Percentiles rank a stretch among this genome's conserved stretches.
Conservation (phyloP, 2,888 invertebrate genomes). For the Nymphalis urticae region DNA sequence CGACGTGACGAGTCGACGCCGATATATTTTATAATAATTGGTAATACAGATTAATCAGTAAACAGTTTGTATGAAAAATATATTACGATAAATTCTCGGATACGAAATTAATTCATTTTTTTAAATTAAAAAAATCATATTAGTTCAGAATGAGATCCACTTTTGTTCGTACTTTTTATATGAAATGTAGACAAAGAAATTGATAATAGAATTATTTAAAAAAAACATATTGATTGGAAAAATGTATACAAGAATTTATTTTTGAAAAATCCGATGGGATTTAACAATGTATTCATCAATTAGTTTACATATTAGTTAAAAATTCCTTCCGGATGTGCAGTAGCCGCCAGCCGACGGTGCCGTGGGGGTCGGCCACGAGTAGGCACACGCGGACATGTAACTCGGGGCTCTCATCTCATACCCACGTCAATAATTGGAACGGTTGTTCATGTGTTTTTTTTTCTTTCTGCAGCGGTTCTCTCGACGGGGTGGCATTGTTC, state of each 20-base stretch:
- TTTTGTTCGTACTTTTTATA: too few relatives aligned
- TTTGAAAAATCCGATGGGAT: too few relatives aligned
- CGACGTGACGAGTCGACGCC: conserved; percentile 9
- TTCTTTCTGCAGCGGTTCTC: conserved; percentile 74
- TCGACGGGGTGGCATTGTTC: conserved; percentile 72
- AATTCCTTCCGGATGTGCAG: not conserved
- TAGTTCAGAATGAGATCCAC: too few relatives aligned
- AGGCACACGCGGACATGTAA: conserved; percentile 45
- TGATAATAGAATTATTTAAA: too few relatives aligned
- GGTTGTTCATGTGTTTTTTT: conserved; percentile 76
- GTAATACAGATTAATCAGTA: conserved; percentile 6
- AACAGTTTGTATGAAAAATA: conserved; percentile 1
- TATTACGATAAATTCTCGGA: not conserved
- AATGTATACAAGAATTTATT: too few relatives aligned
- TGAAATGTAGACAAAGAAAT: too few relatives aligned
- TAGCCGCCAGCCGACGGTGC: not conserved
- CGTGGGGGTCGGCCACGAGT: conserved; percentile 12
- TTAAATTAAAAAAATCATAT: too few relatives aligned
- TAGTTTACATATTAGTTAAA: conserved; percentile 6
- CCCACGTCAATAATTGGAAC: conserved; percentile 80
- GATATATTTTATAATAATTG: conserved; percentile 12
- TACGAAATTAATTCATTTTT: too few relatives aligned
- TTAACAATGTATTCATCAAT: too few relatives aligned
- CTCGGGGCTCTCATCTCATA: conserved; percentile 63
- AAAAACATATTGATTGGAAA: too few relatives aligned